Evolutionary conservation across 2,797 vertebrate species (phyloP), one percentile per base, ranked within the genome.

Genomic region (Chromis chromis): DNA sequence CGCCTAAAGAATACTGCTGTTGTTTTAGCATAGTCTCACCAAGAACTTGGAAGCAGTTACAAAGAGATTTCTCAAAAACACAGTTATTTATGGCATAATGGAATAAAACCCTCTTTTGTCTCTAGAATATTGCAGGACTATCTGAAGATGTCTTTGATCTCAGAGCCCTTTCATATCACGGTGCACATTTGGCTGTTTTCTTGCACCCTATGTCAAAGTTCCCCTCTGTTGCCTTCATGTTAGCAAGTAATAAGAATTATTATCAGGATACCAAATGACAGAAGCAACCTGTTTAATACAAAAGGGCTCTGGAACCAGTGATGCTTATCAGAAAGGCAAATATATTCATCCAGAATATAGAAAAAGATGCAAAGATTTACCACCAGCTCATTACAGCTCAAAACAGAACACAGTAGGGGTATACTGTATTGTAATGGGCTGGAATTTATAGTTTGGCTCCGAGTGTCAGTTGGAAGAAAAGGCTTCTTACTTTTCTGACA

Each of bases 401-500:
- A 66, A 79, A 64, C 40, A 66, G 6, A 78, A 70, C 49, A 64
- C 21, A 65, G 72, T 8, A n/a, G 17, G 22, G 46, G 61, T 56
- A 31, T 21, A 44, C 62, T 54, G 42, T 54, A 42, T 8, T 59
- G 70, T 69, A 56, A 40, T 12, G 5, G 74, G 53, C 55, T 75
- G 69, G 71, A 55, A 65, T 50, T 58, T 39, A 61, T 22, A 74
- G 74, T 78, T 81, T 72, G 84, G 83, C 83, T 87, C 79, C 61
- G 72, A 71, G 60, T 48, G 70, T 81, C 68, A 70, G 84, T 84
- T 14, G 62, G 89, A 92, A 92, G 87, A 92, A 60, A 14, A 80
- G 65, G 86, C 84, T 90, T 84, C 79, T 78, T 28, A 16, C 64
- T 70, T 61, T 56, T 71, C 55, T 33, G 10, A 70, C 81, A 40